phyloP scores from a whole-genome alignment of 2,797 vertebrate species.

The Naso thynnoides region DNA sequence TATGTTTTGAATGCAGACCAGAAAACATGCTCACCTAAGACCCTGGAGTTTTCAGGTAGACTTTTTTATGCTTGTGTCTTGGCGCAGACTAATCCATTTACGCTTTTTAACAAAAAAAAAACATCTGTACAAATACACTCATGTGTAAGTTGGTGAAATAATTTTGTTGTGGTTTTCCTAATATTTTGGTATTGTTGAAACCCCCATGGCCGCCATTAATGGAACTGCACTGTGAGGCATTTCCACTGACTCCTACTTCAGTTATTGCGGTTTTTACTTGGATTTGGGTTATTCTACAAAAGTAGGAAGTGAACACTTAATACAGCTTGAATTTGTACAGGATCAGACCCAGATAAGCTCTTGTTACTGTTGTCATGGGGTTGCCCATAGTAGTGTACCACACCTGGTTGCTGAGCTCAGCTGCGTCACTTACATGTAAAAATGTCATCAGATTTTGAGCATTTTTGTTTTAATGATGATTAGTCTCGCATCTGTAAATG shows the following conservation, averaged over 20 bases:
- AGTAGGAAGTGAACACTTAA: background rate
- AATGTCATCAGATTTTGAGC: slow-evolving; percentile 47
- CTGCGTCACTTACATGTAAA: background rate
- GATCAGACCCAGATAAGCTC: background rate
- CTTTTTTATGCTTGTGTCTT: background rate
- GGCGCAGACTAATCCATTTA: background rate
- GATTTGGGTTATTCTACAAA: background rate
- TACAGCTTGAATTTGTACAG: slow-evolving; percentile 4
- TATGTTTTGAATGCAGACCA: slow-evolving; percentile 80
- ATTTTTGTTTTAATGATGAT: slow-evolving; percentile 65
- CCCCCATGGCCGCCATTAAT: background rate
- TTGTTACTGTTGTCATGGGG: background rate
- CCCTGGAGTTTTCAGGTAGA: slow-evolving; percentile 35
- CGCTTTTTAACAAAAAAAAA: background rate
- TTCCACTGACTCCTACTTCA: background rate
- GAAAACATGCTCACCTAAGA: slow-evolving; percentile 81
- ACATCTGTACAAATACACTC: background rate
- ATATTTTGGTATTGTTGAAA: background rate
- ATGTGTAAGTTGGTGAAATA: background rate
- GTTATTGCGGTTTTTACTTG: background rate
- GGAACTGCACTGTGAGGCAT: background rate
- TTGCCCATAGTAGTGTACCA: background rate
- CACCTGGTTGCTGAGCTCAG: background rate
- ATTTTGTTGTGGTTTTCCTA: background rate
- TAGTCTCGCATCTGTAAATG: slow-evolving; percentile 78